Percentiles rank a stretch among this genome's conserved stretches.
Conservation (phyloP, 2,888 invertebrate species). For the Chouioia cunea region DNA sequence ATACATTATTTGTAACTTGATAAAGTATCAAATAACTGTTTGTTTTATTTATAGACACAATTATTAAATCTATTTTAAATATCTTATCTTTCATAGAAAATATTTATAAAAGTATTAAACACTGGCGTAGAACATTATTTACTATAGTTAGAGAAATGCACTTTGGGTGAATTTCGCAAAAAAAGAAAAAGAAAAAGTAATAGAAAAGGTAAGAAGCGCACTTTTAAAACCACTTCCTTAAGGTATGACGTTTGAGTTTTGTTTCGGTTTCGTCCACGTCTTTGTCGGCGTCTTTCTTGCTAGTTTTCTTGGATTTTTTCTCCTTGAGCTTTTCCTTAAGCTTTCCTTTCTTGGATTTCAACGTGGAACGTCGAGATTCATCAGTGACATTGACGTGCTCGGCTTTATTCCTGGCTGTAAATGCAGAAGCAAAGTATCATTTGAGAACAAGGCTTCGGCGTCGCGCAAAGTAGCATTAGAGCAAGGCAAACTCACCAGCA, state of each 20-base stretch:
- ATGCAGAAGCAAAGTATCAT: background rate
- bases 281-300: conserved; percentile 73
- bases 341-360: conserved; percentile 70
- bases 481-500: conserved; percentile 68
- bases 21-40: conserved; percentile 40
- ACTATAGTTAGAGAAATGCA: conserved; percentile 46
- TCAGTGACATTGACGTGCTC: conserved; percentile 61
- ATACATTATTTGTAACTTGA: conserved; percentile 20
- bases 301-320: conserved; percentile 68
- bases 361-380: conserved; percentile 50
- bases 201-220: no score
- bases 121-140: conserved; percentile 48
- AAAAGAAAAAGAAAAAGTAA: conserved; percentile 18
- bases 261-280: conserved; percentile 73
- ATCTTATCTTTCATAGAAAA: conserved; percentile 39
- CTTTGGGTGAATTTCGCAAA: conserved; percentile 40
- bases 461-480: no score
- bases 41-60: conserved; percentile 48
- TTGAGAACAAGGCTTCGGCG: no score
- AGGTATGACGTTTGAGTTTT: conserved; percentile 68
- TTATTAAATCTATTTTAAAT: conserved; percentile 38
- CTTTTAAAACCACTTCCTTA: conserved; percentile 70
- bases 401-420: conserved; percentile 71
- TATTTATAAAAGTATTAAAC: conserved; percentile 53
- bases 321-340: conserved; percentile 69